Percentiles rank a stretch among this genome's conserved stretches.
Conservation (phyloP, 2,888 invertebrate genomes). For the Cylindroiulus punctatus region DNA sequence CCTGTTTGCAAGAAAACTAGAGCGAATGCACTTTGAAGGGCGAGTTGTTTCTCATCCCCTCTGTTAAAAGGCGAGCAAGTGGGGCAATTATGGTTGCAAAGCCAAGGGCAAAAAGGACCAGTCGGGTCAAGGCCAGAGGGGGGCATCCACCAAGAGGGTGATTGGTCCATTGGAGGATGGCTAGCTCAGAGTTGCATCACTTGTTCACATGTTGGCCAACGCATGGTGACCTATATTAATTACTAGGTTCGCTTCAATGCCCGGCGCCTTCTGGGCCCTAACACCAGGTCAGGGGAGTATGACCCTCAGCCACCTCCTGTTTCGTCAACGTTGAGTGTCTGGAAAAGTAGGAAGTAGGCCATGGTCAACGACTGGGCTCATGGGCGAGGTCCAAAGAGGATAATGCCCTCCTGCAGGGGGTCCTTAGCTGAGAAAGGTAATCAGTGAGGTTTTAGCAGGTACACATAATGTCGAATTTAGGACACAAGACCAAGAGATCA, state of each 20-base stretch:
- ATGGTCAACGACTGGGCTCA: neutral
- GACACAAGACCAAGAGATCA: neutral
- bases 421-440: neutral
- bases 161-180: no score
- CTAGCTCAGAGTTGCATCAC: conserved; percentile 19
- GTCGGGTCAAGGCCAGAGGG: conserved; percentile 26
- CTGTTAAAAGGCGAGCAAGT: conserved; percentile 28
- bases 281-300: conserved; percentile 1
- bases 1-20: neutral
- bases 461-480: neutral
- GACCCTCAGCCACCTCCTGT: neutral
- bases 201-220: neutral
- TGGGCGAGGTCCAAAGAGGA: neutral
- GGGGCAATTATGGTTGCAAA: conserved; percentile 26
- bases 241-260: neutral
- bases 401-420: neutral
- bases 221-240: conserved; percentile 2
- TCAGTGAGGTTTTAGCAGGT: conserved; percentile 15
- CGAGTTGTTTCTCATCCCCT: conserved; percentile 29
- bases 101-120: neutral
- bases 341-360: conserved; percentile 40
- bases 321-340: conserved; percentile 1
- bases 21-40: neutral
- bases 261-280: neutral
- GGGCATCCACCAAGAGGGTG: conserved; percentile 1